Evolutionary conservation across 2,797 vertebrate genomes (phyloP).

Genomic region (Cossypha heuglini): DNA sequence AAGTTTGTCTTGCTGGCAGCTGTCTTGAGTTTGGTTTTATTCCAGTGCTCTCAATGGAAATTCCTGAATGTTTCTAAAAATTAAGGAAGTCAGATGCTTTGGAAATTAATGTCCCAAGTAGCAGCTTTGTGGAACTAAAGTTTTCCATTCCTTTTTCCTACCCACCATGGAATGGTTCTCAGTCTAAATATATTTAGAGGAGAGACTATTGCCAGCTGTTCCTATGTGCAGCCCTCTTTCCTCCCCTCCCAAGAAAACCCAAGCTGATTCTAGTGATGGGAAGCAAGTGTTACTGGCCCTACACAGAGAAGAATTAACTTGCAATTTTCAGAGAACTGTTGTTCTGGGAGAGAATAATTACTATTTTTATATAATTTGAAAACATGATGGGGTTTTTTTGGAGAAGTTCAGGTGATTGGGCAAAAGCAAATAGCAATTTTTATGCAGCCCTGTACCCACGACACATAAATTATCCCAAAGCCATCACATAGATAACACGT

Average conservation of each 20-base stretch:
- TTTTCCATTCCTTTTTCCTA: constrained; percentile 34
- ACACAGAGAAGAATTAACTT: background rate
- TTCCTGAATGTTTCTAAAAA: constrained; percentile 28
- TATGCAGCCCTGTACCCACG: background rate
- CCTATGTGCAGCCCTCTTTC: background rate
- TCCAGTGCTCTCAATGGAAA: constrained; percentile 36
- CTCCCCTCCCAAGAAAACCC: background rate
- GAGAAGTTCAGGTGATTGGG: background rate
- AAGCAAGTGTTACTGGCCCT: background rate
- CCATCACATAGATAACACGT: fast-evolving
- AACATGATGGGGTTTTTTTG: background rate
- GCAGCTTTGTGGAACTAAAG: background rate
- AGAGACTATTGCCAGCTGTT: background rate
- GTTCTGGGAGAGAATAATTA: background rate
- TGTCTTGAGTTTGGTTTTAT: constrained; percentile 17
- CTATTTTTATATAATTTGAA: background rate
- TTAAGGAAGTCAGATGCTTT: background rate
- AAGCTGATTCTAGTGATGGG: background rate
- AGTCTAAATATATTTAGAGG: background rate
- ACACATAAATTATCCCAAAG: background rate
- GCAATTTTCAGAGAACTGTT: background rate
- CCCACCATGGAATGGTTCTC: background rate
- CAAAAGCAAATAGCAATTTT: background rate
- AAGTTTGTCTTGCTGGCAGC: background rate
- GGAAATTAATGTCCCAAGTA: background rate